Evolutionary conservation across 2,797 vertebrate genomes (phyloP), one percentile per base, ranked within the genome.

Genomic region (Mormyrops attenuatus): DNA sequence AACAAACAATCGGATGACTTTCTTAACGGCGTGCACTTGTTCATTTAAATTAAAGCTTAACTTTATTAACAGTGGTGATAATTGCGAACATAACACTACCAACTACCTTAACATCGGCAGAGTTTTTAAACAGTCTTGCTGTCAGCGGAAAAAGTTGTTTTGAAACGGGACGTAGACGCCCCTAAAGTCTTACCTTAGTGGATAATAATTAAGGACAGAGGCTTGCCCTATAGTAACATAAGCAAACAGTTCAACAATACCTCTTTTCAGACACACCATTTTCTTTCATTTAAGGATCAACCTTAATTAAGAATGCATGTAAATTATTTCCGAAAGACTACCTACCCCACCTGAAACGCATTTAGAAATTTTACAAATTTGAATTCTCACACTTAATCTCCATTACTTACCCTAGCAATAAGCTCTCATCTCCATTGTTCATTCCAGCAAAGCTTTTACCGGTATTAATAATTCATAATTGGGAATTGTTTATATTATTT

Each of bases 381-480:
- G 90, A 88, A 89, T 90, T 89, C 89, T 88, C 77, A 89, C 90
- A 90, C 91, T 73, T 73, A 38, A 73, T 73, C 66, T 73, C 66
- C 66, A 89, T 89, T 91, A 87, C 60, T 47, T 91, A 91, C 90
- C 91, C 92, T 90, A 90, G 90, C 90, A 90, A 88, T 90, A 89
- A 88, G 85, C 90, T 77, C 89, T 80, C 91, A 88, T 88, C 55
- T 88, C 82, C 80, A 38, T 57, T n/a, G 26, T 73, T 77, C 90
- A 92, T 91, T 91, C 91, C 89, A 92, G 89, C 88, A 88, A 92
- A 90, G 91, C 91, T 93, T 92, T 91, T 91, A 92, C 92, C 93
- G 89, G 90, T 91, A 91, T 92, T 93, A 92, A 95, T 95, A 93
- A 93, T 95, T 93, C 90, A 87, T 57, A 55, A 94, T 94, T 90